These are phyloP conservation scores for Eriocheir sinensis DNA, from an alignment of 1,140 invertebrate species.

Conservation along the genomic window DNA sequence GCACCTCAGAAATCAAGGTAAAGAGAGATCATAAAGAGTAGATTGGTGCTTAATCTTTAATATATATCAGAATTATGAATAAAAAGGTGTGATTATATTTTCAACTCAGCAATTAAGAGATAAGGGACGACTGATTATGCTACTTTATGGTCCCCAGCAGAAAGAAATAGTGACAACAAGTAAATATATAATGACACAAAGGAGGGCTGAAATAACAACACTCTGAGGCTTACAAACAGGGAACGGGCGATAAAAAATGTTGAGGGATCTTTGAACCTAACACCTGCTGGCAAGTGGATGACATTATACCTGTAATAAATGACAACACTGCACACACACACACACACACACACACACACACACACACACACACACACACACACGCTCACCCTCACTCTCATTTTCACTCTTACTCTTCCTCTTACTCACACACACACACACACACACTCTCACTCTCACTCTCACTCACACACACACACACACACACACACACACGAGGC, in stretches of 20 bases:
- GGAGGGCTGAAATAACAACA: not conserved
- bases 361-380: not conserved
- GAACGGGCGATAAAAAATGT: not conserved
- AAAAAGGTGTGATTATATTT: too few relatives aligned
- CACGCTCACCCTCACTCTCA: too few relatives aligned
- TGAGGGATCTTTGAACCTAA: not conserved
- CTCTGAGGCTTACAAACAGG: not conserved
- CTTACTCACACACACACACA: too few relatives aligned
- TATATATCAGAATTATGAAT: not conserved
- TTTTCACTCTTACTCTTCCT: too few relatives aligned
- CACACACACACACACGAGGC: not conserved
- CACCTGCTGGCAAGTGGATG: not conserved
- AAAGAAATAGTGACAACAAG: too few relatives aligned
- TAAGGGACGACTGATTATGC: too few relatives aligned
- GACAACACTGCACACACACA: not conserved
- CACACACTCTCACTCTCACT: too few relatives aligned
- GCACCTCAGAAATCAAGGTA: too few relatives aligned
- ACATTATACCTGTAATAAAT: conserved; percentile 26
- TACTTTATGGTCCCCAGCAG: too few relatives aligned
- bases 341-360: not conserved
- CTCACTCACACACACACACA: too few relatives aligned
- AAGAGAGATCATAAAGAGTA: not conserved
- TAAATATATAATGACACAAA: not conserved
- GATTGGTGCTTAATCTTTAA: not conserved
- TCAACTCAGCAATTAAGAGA: too few relatives aligned